A percentile compares a stretch with the other conserved stretches of the same genome.
Conservation (phyloP, 2,888 invertebrate species). For the Gymnosoma rotundatum region DNA sequence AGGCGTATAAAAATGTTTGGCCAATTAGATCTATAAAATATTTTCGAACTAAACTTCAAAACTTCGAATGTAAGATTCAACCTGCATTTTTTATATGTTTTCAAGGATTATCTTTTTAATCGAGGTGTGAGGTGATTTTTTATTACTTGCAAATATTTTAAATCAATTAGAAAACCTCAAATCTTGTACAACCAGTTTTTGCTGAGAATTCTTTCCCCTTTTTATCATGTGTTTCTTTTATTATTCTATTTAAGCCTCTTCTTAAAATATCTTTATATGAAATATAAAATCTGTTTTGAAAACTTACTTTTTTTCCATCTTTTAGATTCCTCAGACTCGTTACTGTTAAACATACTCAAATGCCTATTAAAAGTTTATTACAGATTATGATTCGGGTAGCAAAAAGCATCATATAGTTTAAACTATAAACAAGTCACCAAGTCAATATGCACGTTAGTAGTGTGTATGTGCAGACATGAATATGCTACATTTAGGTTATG, state of each 20-base stretch:
- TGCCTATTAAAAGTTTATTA: constrained; percentile 40
- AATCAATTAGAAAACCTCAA: too few relatives aligned
- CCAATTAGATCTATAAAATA: neutral
- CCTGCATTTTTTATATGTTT: neutral
- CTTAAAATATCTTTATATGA: too few relatives aligned
- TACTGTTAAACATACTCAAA: constrained; percentile 42
- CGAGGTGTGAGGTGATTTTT: neutral
- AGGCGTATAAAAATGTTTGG: too few relatives aligned
- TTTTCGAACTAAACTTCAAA: neutral
- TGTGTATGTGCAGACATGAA: neutral
- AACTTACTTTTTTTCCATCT: neutral
- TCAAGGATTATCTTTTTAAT: neutral
- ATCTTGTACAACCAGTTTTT: too few relatives aligned
- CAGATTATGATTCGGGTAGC: constrained; percentile 16
- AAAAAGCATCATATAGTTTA: neutral
- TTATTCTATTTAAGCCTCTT: too few relatives aligned
- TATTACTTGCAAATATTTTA: neutral
- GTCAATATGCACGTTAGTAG: neutral
- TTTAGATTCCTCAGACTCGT: neutral
- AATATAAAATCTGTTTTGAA: too few relatives aligned
- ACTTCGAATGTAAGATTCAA: neutral
- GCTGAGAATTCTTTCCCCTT: too few relatives aligned
- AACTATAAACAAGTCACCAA: neutral
- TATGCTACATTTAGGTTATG: constrained; percentile 34
- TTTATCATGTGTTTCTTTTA: too few relatives aligned